Base-by-base conservation (phyloP, 2,888 invertebrate species). In the Acanthosoma haemorrhoidale region DNA sequence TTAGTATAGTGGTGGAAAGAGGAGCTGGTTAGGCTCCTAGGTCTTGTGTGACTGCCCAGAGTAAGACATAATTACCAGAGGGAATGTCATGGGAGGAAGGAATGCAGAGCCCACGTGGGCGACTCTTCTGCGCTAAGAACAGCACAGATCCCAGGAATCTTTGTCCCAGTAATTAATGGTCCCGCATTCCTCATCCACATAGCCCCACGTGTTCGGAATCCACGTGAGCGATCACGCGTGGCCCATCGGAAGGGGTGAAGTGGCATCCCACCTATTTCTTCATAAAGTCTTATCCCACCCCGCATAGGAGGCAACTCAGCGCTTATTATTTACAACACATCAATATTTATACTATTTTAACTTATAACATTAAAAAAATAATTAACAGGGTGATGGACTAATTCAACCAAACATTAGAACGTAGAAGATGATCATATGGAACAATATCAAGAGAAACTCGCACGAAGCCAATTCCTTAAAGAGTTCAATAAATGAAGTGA, bases 191-290 rank as follows among this genome's bases (percentile, higher is more conserved):
- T 29, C 16, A 31, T 32, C 16, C 51, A 51, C 51, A 51, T 51
- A 25, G 25, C 29, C 51, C 21, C 51, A 51, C 51, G 51, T 25
- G n/a, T 51, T n/a, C 5, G 51, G 51, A 51, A 51, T 51, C 51
- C 51, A 21, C 51, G 51, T 21, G n/a, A n/a, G 25, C 51, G 51
- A 25, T 51, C 51, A 51, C 25, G 51, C 51, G 29, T 51, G 51
- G 29, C 51, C 38, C 61, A 21, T 36, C 61, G 16, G 36, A 64
- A 41, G 64, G 64, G 64, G 39, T 38, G 21, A 41, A 15, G 16
- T 41, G 57, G 67, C 51, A 67, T 67, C 31, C 31, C 57, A 57
- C 36, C 51, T 51, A 67, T 67, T 67, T 67, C 67, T 67, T 67
- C 67, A 67, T 67, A 67, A 67, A 39, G 38, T 29, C 64, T 13